Base-by-base conservation (phyloP, 2,113 vertebrate species). In the Myrmecophaga tridactyla region DNA sequence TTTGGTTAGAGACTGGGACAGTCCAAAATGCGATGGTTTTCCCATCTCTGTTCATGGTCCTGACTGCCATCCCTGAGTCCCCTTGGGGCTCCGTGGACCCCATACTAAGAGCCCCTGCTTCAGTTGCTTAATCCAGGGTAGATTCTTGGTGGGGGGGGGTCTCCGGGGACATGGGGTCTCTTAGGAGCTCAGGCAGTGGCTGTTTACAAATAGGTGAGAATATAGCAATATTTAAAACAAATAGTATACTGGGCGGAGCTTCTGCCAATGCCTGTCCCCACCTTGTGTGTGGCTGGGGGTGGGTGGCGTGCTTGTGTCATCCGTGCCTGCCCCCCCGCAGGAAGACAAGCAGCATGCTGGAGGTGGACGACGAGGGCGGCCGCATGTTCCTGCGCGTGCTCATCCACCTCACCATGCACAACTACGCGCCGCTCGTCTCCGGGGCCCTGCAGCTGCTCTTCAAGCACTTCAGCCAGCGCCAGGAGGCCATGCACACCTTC, bases 391-490 rank as follows among this genome's bases (percentile, higher is more conserved):
- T 99, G 86, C 98, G 99, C 0, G 99, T 99, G 46, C 98, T 99
- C 87, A 98, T 99, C 95, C 99, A 99, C 96, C 99, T 99, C 96
- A 99, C 99, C 21, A 99, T 99, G 99, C 99, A 99, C 0, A 98
- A 99, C 97, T 99, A 99, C 14, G 98, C 99, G 0, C 99, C 99
- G 0, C 98, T 99, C 89, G 98, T 99, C 95, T 99, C 99, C 0
- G 99, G 99, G 31, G 99, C 99, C 20, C 98, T 99, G 96, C 99
- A 99, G 97, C 99, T 99, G 83, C 99, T 99, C 90, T 99, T 99
- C 98, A 99, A 99, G 97, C 99, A 99, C 97, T 99, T 99, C 98
- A 99, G 99, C 98, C 99, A 99, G 98, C 99, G 99, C 95, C 99
- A 99, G 98, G 99, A 99, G 90, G 99, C 99, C 93, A 97, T 99